phyloP scores from a whole-genome alignment of 2,888 invertebrate genomes.

The Drosophila pseudotalamancana region DNA sequence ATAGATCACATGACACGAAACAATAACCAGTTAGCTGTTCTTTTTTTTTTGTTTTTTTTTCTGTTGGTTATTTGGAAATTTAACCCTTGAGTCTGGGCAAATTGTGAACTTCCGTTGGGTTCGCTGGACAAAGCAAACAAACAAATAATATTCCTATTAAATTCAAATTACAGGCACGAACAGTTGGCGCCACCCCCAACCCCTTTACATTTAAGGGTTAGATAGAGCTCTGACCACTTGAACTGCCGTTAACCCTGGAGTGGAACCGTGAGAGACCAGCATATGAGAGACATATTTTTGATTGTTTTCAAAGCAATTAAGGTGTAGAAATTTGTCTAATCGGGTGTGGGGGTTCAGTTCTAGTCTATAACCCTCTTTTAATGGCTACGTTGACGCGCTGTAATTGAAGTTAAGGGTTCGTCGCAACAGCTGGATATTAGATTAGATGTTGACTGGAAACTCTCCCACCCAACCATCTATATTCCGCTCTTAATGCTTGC shows the following conservation, averaged over 20 bases:
- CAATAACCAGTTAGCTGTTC: conserved; percentile 36
- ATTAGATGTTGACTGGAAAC: conserved; percentile 12
- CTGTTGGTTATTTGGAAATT: conserved; percentile 21
- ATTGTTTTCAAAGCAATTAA: conserved; percentile 66
- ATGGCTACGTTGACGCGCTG: conserved; percentile 55
- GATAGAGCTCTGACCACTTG: conserved; percentile 59
- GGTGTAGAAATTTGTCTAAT: conserved; percentile 70
- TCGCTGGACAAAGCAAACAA: conserved; percentile 42
- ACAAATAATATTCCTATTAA: conserved; percentile 68
- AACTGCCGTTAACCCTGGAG: conserved; percentile 41
- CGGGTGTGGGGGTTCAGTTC: conserved; percentile 29
- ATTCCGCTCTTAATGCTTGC: neutral
- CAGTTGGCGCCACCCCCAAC: conserved; percentile 60
- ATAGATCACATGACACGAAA: conserved; percentile 54
- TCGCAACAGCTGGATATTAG: conserved; percentile 49
- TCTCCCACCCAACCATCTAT: neutral
- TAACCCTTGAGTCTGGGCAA: conserved; percentile 56
- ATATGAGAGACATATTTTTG: conserved; percentile 71
- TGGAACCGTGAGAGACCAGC: conserved; percentile 52
- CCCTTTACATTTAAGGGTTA: conserved; percentile 42
- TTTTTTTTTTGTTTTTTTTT: too few relatives aligned
- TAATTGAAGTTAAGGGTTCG: conserved; percentile 39
- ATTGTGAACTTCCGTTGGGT: conserved; percentile 55
- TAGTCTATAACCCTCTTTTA: conserved; percentile 11
- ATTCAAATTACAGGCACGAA: conserved; percentile 72